These are phyloP conservation scores for Argya squamiceps DNA, from an alignment of 2,797 vertebrate species.

Conservation along the genomic window DNA sequence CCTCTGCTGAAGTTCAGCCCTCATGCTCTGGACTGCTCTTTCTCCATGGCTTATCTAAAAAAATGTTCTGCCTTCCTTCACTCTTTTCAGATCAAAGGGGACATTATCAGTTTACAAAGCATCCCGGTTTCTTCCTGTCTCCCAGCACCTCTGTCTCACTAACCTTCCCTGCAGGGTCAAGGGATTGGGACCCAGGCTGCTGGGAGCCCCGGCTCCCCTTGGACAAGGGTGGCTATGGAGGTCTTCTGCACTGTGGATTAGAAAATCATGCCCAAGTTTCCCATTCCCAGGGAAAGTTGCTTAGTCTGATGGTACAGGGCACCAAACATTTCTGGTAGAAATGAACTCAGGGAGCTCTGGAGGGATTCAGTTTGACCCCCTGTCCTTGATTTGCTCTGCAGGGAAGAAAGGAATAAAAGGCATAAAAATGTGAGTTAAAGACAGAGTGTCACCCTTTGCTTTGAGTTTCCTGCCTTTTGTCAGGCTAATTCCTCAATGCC, in stretches of 20 bases:
- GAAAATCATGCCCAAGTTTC: not conserved
- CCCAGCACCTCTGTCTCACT: not conserved
- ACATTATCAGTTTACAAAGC: slow-evolving; percentile 53
- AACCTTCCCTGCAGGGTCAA: not conserved
- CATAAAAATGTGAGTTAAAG: slow-evolving; percentile 60
- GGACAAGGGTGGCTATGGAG: not conserved
- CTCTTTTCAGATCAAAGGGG: slow-evolving; percentile 64
- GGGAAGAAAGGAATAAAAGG: slow-evolving; percentile 39
- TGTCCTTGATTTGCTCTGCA: slow-evolving; percentile 25
- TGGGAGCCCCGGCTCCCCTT: fast-evolving
- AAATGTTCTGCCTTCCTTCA: slow-evolving; percentile 53
- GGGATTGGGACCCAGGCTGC: not conserved
- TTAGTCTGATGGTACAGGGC: not conserved
- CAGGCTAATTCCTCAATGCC: slow-evolving; percentile 1
- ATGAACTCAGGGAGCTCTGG: not conserved
- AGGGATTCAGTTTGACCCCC: not conserved
- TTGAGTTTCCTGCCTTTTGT: slow-evolving; percentile 67
- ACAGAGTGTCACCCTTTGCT: slow-evolving; percentile 37
- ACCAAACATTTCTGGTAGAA: not conserved
- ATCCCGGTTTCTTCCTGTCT: not conserved
- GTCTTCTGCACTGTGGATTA: not conserved
- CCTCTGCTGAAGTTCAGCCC: slow-evolving; percentile 7
- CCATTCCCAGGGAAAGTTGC: not conserved
- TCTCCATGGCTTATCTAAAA: slow-evolving; percentile 47
- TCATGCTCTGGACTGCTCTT: not conserved